These are phyloP conservation scores for Neomorphus geoffroyi DNA, from an alignment of 2,797 vertebrate genomes.

Conservation along the genomic window DNA sequence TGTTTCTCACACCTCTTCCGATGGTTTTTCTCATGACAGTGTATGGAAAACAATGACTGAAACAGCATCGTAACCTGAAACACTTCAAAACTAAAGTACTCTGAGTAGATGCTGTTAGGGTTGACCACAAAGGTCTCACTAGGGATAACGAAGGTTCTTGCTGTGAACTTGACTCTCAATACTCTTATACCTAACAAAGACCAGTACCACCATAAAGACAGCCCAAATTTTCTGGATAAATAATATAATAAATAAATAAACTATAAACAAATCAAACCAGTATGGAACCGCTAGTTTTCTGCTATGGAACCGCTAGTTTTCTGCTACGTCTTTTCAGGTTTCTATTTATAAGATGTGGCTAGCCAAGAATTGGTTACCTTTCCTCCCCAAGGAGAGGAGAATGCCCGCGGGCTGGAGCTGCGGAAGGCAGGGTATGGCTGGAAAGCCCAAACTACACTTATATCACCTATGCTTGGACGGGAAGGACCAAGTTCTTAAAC, in stretches of 20 bases:
- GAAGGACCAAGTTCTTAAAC: too few relatives aligned
- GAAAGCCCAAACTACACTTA: neutral
- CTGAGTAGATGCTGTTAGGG: rapidly evolving
- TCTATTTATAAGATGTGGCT: rapidly evolving
- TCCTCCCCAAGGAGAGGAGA: neutral
- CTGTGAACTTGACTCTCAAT: neutral
- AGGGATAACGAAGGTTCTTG: neutral
- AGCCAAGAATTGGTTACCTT: neutral
- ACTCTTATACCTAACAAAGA: neutral
- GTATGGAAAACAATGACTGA: neutral
- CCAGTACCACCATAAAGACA: neutral
- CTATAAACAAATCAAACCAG: neutral
- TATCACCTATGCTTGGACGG: rapidly evolving
- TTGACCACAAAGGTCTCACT: neutral
- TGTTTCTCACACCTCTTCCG: neutral
- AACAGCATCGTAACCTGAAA: neutral
- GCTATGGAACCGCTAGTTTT: neutral
- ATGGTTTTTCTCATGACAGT: neutral
- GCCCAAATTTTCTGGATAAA: neutral
- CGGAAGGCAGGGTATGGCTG: neutral
- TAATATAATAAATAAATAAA: too few relatives aligned
- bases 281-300: neutral
- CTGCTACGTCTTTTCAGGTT: neutral
- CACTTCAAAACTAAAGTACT: neutral
- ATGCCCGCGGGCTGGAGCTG: neutral